Evolutionary conservation across 2,888 invertebrate species (phyloP), one percentile per base, ranked within the genome.

Genomic region (Sminthurinus aureus): DNA sequence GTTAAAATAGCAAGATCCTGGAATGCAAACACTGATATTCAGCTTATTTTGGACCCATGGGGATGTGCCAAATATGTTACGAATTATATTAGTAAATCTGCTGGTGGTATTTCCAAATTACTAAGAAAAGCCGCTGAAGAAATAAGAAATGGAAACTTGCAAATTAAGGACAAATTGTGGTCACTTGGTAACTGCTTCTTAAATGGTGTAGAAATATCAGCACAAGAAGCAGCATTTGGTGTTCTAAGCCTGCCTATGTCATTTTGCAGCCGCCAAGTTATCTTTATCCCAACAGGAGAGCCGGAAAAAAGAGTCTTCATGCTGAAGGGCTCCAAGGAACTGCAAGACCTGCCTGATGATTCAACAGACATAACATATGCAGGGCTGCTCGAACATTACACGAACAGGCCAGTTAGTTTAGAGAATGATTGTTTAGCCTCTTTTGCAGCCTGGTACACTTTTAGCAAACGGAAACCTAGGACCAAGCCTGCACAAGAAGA

Each of bases 21-120:
- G 87, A 64, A 85, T 67, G 89, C 90, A 12, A 90, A 90, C 83
- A 89, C 89, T 88, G 90, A 90, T 86, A 85, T 89, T n/a, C 90
- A 90, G 83, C 90, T 88, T 87, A 88, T 90, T 0, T 77, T 89
- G 18, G 89, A 90, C 87, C 85, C 88, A 64, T 90, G 89, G 87
- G 89, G 89, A 74, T 89, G 90, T 83, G 88, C 89, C 13, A 84
- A 87, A 20, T 90, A 90, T 83, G 89, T 90, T 64, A 87, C 88
- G 4, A 85, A 88, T 22, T 89, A 89, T 80, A 85, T 89, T 11
- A 78, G 71, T 15, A 89, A 89, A 77, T 81, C 85, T 2, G 85
- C 85, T 12, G 66, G 85, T 15, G 88, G 88, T 13, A 77, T 87
- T 12, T 88, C 87, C 38, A 87, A 87, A 79, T 69, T 88, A 20